phyloP scores from a whole-genome alignment of 2,113 vertebrate genomes.

The Eptesicus fuscus region DNA sequence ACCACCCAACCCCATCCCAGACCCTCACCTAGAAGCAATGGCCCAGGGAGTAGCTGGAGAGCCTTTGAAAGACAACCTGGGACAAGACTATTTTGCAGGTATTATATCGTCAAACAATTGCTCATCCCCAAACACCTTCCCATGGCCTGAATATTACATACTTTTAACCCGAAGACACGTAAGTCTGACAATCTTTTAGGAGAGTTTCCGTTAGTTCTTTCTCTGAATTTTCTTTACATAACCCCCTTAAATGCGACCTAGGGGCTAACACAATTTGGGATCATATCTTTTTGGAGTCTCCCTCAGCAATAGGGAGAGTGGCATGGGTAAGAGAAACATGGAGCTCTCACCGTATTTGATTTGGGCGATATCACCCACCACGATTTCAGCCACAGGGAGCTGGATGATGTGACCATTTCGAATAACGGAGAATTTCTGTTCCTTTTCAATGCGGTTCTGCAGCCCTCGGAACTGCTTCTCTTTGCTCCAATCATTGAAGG shows the following conservation, averaged over 20 bases:
- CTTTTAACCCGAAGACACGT: background rate
- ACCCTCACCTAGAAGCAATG: background rate
- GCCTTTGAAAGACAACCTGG: background rate
- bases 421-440: constrained; percentile 96
- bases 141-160: background rate
- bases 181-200: background rate
- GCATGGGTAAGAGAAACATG: rapidly evolving
- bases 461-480: constrained; percentile 98
- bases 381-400: constrained; percentile 94
- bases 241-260: background rate
- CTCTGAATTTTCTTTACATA: background rate
- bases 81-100: background rate
- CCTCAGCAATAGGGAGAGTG: background rate
- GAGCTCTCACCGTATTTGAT: constrained; percentile 93
- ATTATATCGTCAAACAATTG: background rate
- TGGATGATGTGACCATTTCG: constrained; percentile 98
- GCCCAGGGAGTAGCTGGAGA: background rate
- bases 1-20: background rate
- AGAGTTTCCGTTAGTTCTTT: background rate
- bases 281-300: background rate
- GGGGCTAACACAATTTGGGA: background rate
- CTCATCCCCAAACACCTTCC: background rate
- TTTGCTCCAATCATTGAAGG: constrained; percentile 99
- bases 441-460: constrained; percentile 96
- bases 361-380: constrained; percentile 96